Conservation (phyloP, 30 jellyfish, hydroid and myxozoan genomes). For the Haliclystus octoradiatus region DNA sequence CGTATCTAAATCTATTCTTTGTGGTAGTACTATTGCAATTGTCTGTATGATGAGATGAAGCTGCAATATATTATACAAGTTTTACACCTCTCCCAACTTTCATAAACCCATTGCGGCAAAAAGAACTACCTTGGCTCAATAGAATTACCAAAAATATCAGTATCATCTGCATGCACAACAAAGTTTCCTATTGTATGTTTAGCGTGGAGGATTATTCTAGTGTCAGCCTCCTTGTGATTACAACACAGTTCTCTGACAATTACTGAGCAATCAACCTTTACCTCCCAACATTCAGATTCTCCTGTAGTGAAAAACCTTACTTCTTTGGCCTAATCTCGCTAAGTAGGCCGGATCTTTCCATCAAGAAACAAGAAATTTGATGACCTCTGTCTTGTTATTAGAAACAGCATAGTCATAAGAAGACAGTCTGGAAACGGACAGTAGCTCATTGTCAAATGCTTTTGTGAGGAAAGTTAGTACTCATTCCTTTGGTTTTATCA, state of each 20-base stretch:
- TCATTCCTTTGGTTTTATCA: too few relatives aligned
- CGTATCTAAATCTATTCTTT: too few relatives aligned
- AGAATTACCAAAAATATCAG: slow-evolving; percentile 33
- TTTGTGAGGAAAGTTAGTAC: too few relatives aligned
- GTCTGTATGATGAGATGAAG: slow-evolving; percentile 9
- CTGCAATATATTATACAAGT: slow-evolving; percentile 16
- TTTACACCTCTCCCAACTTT: slow-evolving; percentile 32
- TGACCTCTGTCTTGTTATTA: background rate
- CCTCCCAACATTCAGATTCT: background rate
- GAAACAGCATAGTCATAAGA: too few relatives aligned
- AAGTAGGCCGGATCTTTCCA: too few relatives aligned
- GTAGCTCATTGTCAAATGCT: too few relatives aligned
- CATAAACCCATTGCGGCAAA: slow-evolving; percentile 20
- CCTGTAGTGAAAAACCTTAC: background rate
- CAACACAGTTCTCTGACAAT: background rate
- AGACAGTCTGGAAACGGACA: too few relatives aligned
- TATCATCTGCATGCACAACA: slow-evolving; percentile 10
- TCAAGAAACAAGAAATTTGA: background rate
- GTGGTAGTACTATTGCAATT: slow-evolving; percentile 2
- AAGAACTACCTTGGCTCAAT: slow-evolving; percentile 25
- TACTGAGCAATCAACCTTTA: background rate
- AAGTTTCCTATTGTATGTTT: slow-evolving; percentile 9
- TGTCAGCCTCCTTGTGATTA: slow-evolving; percentile 32
- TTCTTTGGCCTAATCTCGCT: background rate
- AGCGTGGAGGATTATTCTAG: slow-evolving; percentile 46